A percentile compares a stretch with the other conserved stretches of the same genome.
These are phyloP conservation scores for Pangasianodon hypophthalmus DNA, from an alignment of 2,113 vertebrate species.

Conservation along the genomic window DNA sequence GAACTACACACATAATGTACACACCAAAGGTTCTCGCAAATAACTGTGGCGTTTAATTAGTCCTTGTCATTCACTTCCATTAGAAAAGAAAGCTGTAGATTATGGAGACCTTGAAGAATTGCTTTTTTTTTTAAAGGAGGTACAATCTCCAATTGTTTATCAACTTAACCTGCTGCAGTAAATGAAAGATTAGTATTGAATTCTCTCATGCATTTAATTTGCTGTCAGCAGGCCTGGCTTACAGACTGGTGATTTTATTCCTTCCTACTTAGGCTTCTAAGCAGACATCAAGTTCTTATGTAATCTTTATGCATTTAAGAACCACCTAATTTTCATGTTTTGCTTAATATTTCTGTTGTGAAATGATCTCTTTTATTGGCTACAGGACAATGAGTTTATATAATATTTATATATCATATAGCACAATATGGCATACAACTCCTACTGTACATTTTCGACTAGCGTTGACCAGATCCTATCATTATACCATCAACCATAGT, in stretches of 20 bases:
- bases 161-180: neutral
- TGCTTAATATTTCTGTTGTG: neutral
- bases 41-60: neutral
- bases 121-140: neutral
- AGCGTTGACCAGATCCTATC: neutral
- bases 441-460: neutral
- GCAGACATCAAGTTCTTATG: no score
- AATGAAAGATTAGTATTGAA: neutral
- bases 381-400: neutral
- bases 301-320: neutral
- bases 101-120: neutral
- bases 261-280: neutral
- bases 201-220: neutral
- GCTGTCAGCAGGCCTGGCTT: neutral
- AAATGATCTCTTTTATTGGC: neutral
- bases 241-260: neutral
- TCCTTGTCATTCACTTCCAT: neutral
- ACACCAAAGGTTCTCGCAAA: neutral
- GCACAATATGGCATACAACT: neutral
- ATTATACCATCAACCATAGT: neutral
- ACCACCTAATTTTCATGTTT: neutral
- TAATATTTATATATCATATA: neutral
- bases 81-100: neutral
- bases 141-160: neutral
- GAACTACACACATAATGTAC: neutral